Base-by-base conservation (phyloP, 2,888 invertebrate genomes). In the Atherix ibis region DNA sequence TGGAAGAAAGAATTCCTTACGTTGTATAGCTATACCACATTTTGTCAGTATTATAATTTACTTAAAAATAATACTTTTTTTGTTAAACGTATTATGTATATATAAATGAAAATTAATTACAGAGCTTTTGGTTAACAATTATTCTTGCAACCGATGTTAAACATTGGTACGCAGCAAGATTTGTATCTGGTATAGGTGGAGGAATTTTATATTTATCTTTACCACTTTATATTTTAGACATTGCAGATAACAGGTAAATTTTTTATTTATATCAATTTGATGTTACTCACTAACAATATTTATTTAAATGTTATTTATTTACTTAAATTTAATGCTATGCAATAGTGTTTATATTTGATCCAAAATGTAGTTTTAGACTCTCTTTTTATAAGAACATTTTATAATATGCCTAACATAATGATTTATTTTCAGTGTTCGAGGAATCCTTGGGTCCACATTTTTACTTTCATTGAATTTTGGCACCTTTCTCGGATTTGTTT, bases 381-480 rank as follows among this genome's bases (percentile, higher is more conserved):
- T n/a, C n/a, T n/a, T n/a, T n/a, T n/a, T n/a, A 26, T 10, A n/a
- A 26, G 22, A 14, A 13, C 5, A 31, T 15, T 13, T 27, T 6
- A 26, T 6, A 17, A 17, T 14, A n/a, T 9, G 12, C 12, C 10
- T n/a, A 5, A 14, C 10, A 31, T 25, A 13, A 34, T 18, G 5
- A 32, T 5, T 17, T 28, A 15, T n/a, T 32, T 39, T 2, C 13
- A 57, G 56, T 8, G 49, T 58, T 30, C 56, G 59, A 3, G 58
- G 58, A 1, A 45, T 51, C 0, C 36, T 59, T 4, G 49, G 52
- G 4, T 49, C 58, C 2, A 45, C 56, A 41, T 45, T 54, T 4
- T 49, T 53, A 44, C 35, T 58, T 14, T 48, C 53, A 3, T 42
- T 56, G 1, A 56, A 55, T 31, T 37, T 47, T 31, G 60, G 60